Evolutionary conservation across 2,113 vertebrate species (phyloP).

Genomic region (Scatophagus argus): DNA sequence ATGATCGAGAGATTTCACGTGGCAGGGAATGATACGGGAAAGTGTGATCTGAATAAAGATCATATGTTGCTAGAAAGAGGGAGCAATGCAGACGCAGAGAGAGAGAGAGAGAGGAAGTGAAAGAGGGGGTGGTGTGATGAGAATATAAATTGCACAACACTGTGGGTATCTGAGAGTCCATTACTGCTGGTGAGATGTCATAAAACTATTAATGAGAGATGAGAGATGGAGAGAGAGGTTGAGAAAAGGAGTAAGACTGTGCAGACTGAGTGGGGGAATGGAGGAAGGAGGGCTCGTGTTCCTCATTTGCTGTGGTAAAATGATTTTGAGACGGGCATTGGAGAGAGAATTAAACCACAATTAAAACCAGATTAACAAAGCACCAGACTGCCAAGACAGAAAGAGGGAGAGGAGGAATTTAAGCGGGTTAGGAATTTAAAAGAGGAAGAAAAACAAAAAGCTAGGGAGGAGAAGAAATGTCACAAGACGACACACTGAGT

Average conservation of each 20-base stretch:
- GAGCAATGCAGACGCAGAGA: constrained; percentile 17
- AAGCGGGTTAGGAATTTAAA: constrained; percentile 19
- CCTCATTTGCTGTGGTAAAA: constrained; percentile 38
- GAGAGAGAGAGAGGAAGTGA: constrained; percentile 26
- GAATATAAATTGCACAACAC: constrained; percentile 62
- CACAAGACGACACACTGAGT: neutral
- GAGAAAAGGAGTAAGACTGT: constrained; percentile 6
- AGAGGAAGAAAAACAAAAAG: constrained; percentile 7
- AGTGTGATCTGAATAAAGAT: constrained; percentile 56
- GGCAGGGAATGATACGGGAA: constrained; percentile 26
- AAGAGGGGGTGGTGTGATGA: constrained; percentile 34
- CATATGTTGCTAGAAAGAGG: constrained; percentile 28
- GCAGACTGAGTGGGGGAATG: constrained; percentile 3
- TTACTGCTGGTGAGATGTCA: constrained; percentile 61
- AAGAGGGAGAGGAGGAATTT: neutral
- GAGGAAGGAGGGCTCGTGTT: constrained; percentile 9
- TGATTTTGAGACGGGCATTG: constrained; percentile 16
- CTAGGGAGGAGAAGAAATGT: neutral
- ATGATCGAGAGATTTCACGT: constrained; percentile 34
- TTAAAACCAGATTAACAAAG: constrained; percentile 66
- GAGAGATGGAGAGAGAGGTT: constrained; percentile 30
- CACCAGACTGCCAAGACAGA: constrained; percentile 23
- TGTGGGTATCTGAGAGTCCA: constrained; percentile 46
- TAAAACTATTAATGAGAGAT: constrained; percentile 61
- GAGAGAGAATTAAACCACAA: constrained; percentile 56